Base-by-base conservation (phyloP, 92 coral and sea anemone species). In the Bergia sp. region DNA sequence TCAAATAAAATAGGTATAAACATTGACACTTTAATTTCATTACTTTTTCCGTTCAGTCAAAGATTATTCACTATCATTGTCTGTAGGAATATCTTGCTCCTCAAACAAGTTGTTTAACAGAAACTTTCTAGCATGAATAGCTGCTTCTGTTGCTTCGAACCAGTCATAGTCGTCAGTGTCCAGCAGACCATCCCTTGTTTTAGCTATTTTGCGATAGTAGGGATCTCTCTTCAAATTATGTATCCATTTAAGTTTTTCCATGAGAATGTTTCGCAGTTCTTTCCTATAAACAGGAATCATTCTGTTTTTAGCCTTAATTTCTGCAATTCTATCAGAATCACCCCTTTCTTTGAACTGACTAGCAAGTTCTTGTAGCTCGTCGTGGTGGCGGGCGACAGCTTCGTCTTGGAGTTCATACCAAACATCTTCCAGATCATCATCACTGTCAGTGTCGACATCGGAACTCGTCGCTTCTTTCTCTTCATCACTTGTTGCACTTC, bases 381-480 rank as follows among this genome's bases (percentile, higher is more conserved):
- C 74, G 16, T 67, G 74, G 16, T 67, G 74, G 74, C 74, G 74
- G 21, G 74, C 74, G 16, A 67, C 36, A 67, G 74, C 74, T 67
- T 67, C 74, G 36, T n/a, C 74, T 67, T 67, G 36, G 16, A 12
- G 21, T 67, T 4, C 74, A 67, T 67, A 67, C 74, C 74, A 73
- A 36, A 73, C 77, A 73, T 29, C 77, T 37, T 73, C 43, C 36
- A 43, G 43, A 73, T 73, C 77, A 73, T 73, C 77, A 38, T 73
- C 77, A 73, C 77, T 73, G 77, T 73, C 77, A 73, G 77, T 73
- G 36, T 73, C 77, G 36, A 73, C 77, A 43, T 73, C 77, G 16
- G 73, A 66, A 29, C 73, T 3, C 73, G 16, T 66, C 29, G 73
- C 73, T 66, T 66, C 73, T 15, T 29, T 73, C 77, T 73, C 77